Percentiles rank a stretch among this genome's conserved stretches.
Conservation (phyloP, 2,113 vertebrate genomes). For the Furnarius figulus region DNA sequence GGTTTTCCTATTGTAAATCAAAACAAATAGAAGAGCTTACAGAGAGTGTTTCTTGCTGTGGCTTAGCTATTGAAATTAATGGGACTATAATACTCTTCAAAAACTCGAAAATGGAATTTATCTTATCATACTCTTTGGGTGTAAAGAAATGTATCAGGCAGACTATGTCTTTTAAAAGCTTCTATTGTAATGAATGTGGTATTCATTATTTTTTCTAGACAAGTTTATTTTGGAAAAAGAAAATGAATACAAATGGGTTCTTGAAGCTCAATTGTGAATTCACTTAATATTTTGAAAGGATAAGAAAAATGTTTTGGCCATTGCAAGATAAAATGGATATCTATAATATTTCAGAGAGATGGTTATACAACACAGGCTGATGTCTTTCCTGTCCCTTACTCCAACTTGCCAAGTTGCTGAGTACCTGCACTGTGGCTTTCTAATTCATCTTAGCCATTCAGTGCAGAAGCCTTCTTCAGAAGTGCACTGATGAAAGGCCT, state of each 20-base stretch:
- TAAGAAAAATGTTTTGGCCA: constrained; percentile 24
- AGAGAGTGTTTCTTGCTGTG: neutral
- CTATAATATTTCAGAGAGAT: neutral
- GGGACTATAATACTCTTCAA: neutral
- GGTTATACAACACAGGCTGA: neutral
- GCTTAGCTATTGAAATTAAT: constrained; percentile 3
- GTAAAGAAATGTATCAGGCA: constrained; percentile 14
- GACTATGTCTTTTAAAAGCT: neutral
- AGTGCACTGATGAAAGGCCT: neutral
- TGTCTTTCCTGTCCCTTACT: neutral
- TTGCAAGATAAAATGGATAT: constrained; percentile 1
- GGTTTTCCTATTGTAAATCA: neutral
- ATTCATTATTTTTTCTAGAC: constrained; percentile 38
- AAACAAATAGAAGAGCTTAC: neutral
- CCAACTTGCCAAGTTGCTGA: neutral
- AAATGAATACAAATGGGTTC: constrained; percentile 6
- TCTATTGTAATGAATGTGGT: neutral
- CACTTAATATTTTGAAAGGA: constrained; percentile 26
- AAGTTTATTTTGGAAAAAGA: constrained; percentile 37
- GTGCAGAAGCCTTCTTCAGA: neutral
- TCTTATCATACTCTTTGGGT: neutral
- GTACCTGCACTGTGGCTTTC: neutral
- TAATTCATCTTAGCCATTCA: neutral
- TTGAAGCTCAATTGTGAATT: constrained; percentile 8
- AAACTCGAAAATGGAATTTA: constrained; percentile 14